Conservation (phyloP, 2,113 vertebrate genomes). For the Mesoclemmys tuberculata region DNA sequence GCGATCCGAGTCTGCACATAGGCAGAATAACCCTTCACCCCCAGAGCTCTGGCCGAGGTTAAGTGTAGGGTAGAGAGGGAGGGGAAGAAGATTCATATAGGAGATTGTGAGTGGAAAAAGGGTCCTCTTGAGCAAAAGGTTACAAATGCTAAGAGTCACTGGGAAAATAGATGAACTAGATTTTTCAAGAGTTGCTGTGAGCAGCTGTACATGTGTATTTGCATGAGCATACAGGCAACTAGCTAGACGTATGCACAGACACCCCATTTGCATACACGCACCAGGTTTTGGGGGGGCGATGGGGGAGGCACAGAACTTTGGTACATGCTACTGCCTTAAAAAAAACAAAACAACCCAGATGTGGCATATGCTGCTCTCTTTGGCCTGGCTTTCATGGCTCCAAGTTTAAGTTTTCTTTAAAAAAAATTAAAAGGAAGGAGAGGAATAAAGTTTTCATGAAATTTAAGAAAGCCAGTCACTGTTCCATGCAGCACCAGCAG, state of each 20-base stretch:
- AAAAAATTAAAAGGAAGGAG: background rate
- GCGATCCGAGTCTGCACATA: background rate
- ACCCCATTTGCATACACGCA: rapidly evolving
- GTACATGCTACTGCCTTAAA: background rate
- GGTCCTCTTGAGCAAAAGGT: background rate
- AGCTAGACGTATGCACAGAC: background rate
- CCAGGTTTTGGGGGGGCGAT: background rate
- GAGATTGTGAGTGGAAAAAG: background rate
- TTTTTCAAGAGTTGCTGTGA: rapidly evolving
- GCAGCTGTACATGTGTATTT: background rate
- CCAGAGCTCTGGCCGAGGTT: background rate
- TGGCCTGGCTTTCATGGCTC: background rate
- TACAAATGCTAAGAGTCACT: background rate
- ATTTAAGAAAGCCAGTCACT: background rate
- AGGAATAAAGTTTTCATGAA: background rate
- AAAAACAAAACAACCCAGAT: too few species aligned
- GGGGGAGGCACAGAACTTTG: background rate
- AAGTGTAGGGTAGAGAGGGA: background rate
- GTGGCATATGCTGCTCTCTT: background rate
- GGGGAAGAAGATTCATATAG: background rate
- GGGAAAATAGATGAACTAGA: background rate
- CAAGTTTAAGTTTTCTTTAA: background rate
- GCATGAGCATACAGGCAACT: rapidly evolving
- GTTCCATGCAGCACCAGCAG: background rate
- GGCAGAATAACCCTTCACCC: background rate